Evolutionary conservation across 2,797 vertebrate species (phyloP), one percentile per base, ranked within the genome.

Genomic region (Microchirus variegatus): DNA sequence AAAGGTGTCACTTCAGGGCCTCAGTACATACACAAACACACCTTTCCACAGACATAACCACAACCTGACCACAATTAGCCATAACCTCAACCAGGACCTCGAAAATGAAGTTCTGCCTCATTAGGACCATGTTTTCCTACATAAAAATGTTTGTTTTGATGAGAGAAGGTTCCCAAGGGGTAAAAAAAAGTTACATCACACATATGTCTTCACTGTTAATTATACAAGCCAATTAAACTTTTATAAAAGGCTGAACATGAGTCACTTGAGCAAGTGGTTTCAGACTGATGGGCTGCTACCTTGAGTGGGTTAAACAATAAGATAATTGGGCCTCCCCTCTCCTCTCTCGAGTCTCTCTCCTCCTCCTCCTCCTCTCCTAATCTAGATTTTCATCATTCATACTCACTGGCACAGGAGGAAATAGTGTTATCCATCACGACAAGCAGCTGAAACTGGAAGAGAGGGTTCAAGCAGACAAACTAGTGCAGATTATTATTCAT

Each of bases 271-370:
- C 71, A 87, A 89, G 83, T 81, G 79, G 57, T 86, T 88, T 79
- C 86, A 85, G 90, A 91, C 88, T 89, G 87, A 91, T 92, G 89
- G 80, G 61, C 69, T 75, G 84, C 82, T 70, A 86, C 65, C 75
- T 69, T 87, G 72, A 88, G 74, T 81, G 84, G 78, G 71, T 87
- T 87, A 84, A 89, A 87, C 82, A 89, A 87, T 82, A 77, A 83
- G 81, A 89, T 91, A 90, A 90, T 87, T 83, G 81, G 51, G 69
- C 78, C 68, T 44, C 66, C 73, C 68, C 59, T 51, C 77, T 37
- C 7, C 43, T 50, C 40, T 8, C 19, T 63, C 38, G 44, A 53
- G 53, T 55, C 31, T 64, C 57, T 41, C 26, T 54, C 40, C 41
- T 56, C 11, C 44, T 43, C 49, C 38, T 3, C 10, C 63, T 56